These are phyloP conservation scores for Dasyurus viverrinus DNA, from an alignment of 2,113 vertebrate species.

Conservation along the genomic window DNA sequence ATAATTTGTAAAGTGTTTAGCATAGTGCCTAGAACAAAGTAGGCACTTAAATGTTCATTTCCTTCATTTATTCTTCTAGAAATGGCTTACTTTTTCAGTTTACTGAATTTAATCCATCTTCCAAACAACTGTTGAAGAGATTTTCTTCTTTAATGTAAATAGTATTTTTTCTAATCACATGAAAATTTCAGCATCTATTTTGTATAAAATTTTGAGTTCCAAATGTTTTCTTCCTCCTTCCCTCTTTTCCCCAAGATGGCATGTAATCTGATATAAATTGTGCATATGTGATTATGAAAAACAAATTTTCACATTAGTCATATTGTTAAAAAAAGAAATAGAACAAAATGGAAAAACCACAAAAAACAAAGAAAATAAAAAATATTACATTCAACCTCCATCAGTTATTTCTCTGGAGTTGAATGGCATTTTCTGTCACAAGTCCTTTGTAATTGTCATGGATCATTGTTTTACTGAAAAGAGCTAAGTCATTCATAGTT, in stretches of 20 bases:
- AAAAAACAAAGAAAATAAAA: too few relatives aligned
- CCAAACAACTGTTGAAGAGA: neutral
- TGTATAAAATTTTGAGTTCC: too few relatives aligned
- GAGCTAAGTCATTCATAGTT: too few relatives aligned
- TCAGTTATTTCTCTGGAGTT: neutral
- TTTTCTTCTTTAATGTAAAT: neutral
- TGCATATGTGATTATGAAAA: neutral
- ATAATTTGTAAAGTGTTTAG: neutral
- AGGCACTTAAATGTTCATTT: neutral
- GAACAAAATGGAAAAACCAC: too few relatives aligned
- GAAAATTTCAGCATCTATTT: too few relatives aligned
- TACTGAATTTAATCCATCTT: neutral
- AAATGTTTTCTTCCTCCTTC: neutral
- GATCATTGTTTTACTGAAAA: neutral
- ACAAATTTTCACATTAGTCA: neutral
- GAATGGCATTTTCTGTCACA: neutral
- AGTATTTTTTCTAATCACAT: too few relatives aligned
- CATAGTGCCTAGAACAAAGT: neutral
- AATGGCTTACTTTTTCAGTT: neutral
- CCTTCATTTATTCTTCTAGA: neutral
- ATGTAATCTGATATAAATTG: neutral
- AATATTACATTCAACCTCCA: too few relatives aligned
- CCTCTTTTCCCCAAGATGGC: neutral
- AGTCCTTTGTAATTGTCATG: neutral
- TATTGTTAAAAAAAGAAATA: neutral